Evolutionary conservation across 2,888 invertebrate genomes (phyloP).

Genomic region (Acanthoscelides obtectus): DNA sequence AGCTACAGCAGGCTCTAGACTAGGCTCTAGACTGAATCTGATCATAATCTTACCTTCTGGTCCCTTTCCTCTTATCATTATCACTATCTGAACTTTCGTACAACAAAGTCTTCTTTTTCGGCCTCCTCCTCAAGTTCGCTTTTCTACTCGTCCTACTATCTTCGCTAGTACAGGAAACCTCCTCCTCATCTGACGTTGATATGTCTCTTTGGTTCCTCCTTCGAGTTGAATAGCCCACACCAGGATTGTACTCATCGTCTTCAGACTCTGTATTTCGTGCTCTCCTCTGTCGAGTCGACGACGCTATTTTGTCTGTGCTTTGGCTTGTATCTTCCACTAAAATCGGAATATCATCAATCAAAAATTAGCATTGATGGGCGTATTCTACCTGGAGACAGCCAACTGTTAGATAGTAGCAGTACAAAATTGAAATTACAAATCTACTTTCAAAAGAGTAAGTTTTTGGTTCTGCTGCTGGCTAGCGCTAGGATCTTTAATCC

Average conservation of each 20-base stretch:
- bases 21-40: too few relatives aligned
- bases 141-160: conserved; percentile 22
- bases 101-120: conserved; percentile 26
- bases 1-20: too few relatives aligned
- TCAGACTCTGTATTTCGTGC: conserved; percentile 5
- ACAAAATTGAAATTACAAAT: too few relatives aligned
- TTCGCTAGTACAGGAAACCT: conserved; percentile 10
- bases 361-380: too few relatives aligned
- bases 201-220: conserved; percentile 22
- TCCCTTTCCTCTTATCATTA: conserved; percentile 19
- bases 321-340: conserved; percentile 15
- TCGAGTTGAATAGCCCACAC: conserved; percentile 25
- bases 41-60: conserved; percentile 38
- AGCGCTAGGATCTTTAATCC: too few relatives aligned
- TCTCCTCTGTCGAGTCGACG: conserved; percentile 3
- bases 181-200: conserved; percentile 32
- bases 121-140: conserved; percentile 27
- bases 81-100: conserved; percentile 28
- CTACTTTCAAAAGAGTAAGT: too few relatives aligned
- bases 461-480: too few relatives aligned
- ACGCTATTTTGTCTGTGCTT: conserved; percentile 9
- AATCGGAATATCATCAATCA: background rate
- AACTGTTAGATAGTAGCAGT: too few relatives aligned
- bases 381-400: too few relatives aligned
- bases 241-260: conserved; percentile 15